phyloP scores from a whole-genome alignment of 2,113 vertebrate genomes.

The Podilymbus podiceps region DNA sequence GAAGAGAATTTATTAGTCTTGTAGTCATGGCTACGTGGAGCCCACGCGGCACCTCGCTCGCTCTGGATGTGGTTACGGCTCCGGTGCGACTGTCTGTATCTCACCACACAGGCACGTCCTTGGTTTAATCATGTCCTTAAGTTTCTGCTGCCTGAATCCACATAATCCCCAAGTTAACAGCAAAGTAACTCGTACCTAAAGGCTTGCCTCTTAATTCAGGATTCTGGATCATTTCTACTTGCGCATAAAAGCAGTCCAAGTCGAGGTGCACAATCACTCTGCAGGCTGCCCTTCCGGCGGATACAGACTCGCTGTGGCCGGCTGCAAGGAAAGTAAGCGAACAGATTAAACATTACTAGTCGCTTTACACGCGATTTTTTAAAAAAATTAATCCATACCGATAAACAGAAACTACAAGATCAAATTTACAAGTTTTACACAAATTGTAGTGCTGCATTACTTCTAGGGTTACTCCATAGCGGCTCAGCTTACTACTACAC shows the following conservation, averaged over 20 bases:
- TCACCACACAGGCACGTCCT: neutral
- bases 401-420: neutral
- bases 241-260: constrained; percentile 92
- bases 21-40: fast-evolving
- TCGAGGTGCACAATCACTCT: constrained; percentile 86
- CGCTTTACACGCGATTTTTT: neutral
- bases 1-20: neutral
- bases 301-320: neutral
- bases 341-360: neutral
- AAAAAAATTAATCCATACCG: neutral
- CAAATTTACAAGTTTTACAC: neutral
- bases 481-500: neutral
- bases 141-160: neutral
- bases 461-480: neutral
- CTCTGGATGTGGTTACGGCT: neutral
- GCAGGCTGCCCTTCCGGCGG: neutral
- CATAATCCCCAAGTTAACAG: neutral
- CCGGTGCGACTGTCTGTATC: neutral
- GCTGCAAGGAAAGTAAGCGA: neutral
- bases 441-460: neutral
- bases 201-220: constrained; percentile 83
- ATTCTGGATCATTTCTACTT: constrained; percentile 91
- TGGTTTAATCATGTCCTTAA: fast-evolving
- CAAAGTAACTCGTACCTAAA: constrained; percentile 75
- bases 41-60: neutral